phyloP scores from a whole-genome alignment of 37 sponge, comb jelly and placozoan species.

The Halisarca cf. caerulea region DNA sequence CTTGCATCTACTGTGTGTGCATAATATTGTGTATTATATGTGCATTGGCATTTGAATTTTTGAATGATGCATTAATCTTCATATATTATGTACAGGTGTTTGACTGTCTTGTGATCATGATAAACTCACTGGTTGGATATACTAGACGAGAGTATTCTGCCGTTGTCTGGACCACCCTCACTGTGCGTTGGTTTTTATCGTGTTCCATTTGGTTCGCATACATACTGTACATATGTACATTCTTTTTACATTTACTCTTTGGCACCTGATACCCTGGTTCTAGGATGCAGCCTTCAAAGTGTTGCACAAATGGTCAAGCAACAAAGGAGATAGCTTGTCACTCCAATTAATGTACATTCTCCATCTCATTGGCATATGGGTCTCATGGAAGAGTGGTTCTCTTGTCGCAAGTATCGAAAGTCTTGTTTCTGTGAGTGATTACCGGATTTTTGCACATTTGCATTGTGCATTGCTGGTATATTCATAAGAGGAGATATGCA shows the following conservation, averaged over 20 bases:
- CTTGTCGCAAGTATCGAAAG: background rate
- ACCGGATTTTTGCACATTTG: background rate
- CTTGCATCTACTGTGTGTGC: background rate
- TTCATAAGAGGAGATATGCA: too few species aligned
- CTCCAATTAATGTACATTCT: conserved; percentile 31
- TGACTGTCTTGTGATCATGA: conserved; percentile 34
- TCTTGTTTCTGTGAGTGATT: background rate
- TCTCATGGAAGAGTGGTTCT: conserved; percentile 71
- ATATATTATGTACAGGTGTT: conserved; percentile 61
- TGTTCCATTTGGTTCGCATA: too few species aligned
- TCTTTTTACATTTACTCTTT: too few species aligned
- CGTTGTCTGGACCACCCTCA: conserved; percentile 50
- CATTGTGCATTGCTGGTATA: too few species aligned
- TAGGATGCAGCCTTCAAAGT: background rate
- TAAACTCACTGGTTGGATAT: conserved; percentile 75
- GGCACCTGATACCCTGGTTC: too few species aligned
- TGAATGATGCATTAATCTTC: too few species aligned
- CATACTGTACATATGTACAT: too few species aligned
- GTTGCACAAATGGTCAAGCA: background rate
- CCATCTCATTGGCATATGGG: conserved; percentile 63
- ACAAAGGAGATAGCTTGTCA: background rate
- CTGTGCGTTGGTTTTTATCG: too few species aligned
- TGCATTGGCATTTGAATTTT: too few species aligned
- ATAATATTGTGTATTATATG: background rate
- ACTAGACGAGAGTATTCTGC: conserved; percentile 55